A percentile compares a stretch with the other conserved stretches of the same genome.
Evolutionary conservation across 2,888 invertebrate genomes (phyloP).

Genomic region (Andrena fulva): DNA sequence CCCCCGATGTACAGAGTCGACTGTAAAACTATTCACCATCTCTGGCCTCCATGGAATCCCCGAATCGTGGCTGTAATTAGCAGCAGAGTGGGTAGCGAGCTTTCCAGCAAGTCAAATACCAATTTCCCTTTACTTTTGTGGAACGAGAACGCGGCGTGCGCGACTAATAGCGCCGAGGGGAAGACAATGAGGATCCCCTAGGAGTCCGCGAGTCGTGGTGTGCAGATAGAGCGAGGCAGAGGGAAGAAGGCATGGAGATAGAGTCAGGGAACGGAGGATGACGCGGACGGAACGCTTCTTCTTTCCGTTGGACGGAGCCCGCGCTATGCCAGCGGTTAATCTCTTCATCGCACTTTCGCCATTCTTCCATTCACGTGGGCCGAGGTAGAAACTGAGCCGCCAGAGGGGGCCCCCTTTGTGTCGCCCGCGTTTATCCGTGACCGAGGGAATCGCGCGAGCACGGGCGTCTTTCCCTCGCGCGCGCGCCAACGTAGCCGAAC

Average conservation of each 20-base stretch:
- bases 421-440: conserved; percentile 66
- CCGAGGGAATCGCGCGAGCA: conserved; percentile 47
- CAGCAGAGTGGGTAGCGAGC: too few relatives aligned
- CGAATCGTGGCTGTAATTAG: too few relatives aligned
- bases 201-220: too few relatives aligned
- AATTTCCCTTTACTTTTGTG: too few relatives aligned
- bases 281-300: conserved; percentile 48
- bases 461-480: neutral
- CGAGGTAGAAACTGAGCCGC: conserved; percentile 41
- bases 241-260: neutral
- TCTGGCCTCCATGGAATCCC: too few relatives aligned
- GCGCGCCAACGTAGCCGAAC: conserved; percentile 26
- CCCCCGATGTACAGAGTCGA: too few relatives aligned
- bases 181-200: too few relatives aligned
- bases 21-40: too few relatives aligned
- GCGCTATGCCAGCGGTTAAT: conserved; percentile 70
- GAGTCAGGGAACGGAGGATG: neutral
- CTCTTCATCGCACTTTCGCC: conserved; percentile 78
- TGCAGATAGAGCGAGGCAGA: neutral
- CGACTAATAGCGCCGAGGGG: too few relatives aligned
- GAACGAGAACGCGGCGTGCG: too few relatives aligned
- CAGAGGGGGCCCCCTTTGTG: conserved; percentile 53
- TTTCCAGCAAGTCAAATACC: too few relatives aligned
- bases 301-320: conserved; percentile 47
- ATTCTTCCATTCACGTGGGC: conserved; percentile 74